Evolutionary conservation across 2,888 invertebrate genomes (phyloP).

Genomic region (Acholoe squamosa): DNA sequence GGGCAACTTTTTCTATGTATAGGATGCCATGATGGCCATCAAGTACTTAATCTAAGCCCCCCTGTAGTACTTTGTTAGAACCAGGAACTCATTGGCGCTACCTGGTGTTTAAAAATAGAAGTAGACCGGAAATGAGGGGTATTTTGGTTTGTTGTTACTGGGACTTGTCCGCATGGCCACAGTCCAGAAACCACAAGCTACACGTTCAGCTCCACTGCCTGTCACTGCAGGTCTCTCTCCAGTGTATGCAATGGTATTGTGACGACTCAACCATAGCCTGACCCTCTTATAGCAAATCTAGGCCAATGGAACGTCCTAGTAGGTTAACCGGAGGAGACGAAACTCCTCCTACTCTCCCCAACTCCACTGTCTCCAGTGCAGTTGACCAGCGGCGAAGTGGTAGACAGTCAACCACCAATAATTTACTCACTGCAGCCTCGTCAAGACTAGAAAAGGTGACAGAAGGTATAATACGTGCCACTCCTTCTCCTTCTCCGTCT

Average conservation of each 20-base stretch:
- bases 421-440: neutral
- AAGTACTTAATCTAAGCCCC: neutral
- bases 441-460: conserved; percentile 24
- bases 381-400: neutral
- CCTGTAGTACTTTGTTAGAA: neutral
- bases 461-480: neutral
- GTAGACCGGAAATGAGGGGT: conserved; percentile 14
- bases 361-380: neutral
- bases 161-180: conserved; percentile 39
- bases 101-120: neutral
- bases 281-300: neutral
- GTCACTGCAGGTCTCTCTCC: neutral
- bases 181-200: neutral
- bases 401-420: neutral
- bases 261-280: conserved; percentile 5
- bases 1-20: neutral
- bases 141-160: neutral
- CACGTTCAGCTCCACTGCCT: conserved; percentile 38
- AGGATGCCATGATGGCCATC: no score
- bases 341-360: neutral
- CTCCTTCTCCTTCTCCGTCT: neutral
- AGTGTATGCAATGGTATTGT: neutral
- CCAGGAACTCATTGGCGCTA: neutral
- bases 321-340: neutral
- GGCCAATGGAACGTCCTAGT: neutral